Evolutionary conservation across 2,888 invertebrate species (phyloP).

Genomic region (Punctoribates punctum): DNA sequence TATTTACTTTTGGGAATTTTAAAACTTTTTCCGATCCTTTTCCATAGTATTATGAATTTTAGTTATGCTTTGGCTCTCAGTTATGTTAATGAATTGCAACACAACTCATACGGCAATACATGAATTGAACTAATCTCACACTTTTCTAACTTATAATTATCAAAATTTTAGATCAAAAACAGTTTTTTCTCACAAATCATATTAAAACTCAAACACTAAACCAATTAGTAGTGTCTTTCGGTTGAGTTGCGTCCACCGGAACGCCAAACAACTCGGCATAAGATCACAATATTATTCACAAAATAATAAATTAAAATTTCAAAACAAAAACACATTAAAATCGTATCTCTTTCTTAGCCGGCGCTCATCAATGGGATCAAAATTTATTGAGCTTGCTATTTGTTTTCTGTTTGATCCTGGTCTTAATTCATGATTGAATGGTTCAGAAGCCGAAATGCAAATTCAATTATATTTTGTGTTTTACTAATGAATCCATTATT

Average conservation of each 20-base stretch:
- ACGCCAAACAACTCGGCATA: too few relatives aligned
- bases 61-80: conserved; percentile 3
- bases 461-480: too few relatives aligned
- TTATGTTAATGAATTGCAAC: conserved; percentile 29
- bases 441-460: too few relatives aligned
- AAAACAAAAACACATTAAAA: too few relatives aligned
- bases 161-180: neutral
- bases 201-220: conserved; percentile 2
- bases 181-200: neutral
- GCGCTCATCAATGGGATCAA: too few relatives aligned
- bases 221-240: conserved; percentile 13
- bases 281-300: too few relatives aligned
- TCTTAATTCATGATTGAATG: too few relatives aligned
- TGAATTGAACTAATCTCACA: conserved; percentile 24
- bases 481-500: neutral
- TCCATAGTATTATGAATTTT: neutral
- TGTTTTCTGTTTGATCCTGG: too few relatives aligned
- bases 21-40: neutral
- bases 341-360: too few relatives aligned
- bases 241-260: neutral
- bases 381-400: too few relatives aligned
- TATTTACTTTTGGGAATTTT: conserved; percentile 27
- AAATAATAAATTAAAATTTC: neutral
- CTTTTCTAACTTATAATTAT: conserved; percentile 30
- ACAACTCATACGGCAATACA: conserved; percentile 7